phyloP scores from a whole-genome alignment of 2,888 invertebrate species.

The Dasysyrphus tricinctus region DNA sequence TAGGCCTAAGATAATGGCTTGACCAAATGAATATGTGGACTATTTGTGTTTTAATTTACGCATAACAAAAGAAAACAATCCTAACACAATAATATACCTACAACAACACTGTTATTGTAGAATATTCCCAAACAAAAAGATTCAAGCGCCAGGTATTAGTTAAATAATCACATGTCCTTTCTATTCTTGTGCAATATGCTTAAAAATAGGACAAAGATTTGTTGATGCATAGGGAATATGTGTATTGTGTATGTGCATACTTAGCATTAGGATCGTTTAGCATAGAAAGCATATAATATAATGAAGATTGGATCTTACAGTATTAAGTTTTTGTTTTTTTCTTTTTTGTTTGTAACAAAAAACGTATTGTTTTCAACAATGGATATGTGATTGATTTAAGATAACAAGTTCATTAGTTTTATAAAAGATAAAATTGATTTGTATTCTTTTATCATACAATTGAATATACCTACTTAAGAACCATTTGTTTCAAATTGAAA shows the following conservation, averaged over 20 bases:
- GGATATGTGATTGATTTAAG: conserved; percentile 41
- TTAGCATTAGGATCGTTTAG: conserved; percentile 51
- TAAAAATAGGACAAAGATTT: conserved; percentile 18
- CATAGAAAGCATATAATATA: background rate
- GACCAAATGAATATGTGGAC: conserved; percentile 47
- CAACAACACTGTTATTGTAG: conserved; percentile 6
- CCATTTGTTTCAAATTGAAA: conserved; percentile 49
- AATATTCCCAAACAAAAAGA: conserved; percentile 28
- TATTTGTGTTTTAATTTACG: conserved; percentile 67
- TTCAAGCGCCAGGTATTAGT: conserved; percentile 68
- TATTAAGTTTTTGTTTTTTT: conserved; percentile 33
- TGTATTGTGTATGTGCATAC: conserved; percentile 14
- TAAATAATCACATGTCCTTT: conserved; percentile 67
- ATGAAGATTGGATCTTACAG: conserved; percentile 54
- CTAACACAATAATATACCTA: background rate
- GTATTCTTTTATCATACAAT: conserved; percentile 45
- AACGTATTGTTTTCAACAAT: conserved; percentile 17
- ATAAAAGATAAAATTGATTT: conserved; percentile 36
- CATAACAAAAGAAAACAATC: conserved; percentile 52
- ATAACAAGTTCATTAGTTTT: conserved; percentile 61
- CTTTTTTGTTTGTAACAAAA: conserved; percentile 10
- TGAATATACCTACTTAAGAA: conserved; percentile 41
- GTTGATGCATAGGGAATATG: conserved; percentile 39
- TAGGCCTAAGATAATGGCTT: conserved; percentile 2
- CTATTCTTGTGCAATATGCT: conserved; percentile 59